Conservation (phyloP, 2,888 invertebrate species). For the Ecdyonurus torrentis region DNA sequence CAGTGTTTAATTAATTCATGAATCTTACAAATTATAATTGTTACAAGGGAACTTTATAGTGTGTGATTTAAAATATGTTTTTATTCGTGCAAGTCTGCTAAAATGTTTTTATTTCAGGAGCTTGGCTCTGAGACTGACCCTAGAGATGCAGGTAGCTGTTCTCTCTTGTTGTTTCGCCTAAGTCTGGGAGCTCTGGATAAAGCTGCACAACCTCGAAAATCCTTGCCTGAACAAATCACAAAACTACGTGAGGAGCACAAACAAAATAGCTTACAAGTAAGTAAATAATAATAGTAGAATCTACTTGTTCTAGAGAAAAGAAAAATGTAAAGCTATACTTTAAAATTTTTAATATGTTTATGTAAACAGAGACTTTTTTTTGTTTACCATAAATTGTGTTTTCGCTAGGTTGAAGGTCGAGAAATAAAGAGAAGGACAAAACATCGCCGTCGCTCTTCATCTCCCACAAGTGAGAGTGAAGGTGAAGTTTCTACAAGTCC, state of each 20-base stretch:
- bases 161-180: background rate
- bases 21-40: too few species aligned
- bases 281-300: background rate
- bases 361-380: too few species aligned
- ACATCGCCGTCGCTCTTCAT: background rate
- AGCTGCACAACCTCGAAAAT: background rate
- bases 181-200: background rate
- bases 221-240: background rate
- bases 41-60: too few species aligned
- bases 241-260: slow-evolving; percentile 1
- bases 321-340: too few species aligned
- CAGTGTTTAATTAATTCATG: too few species aligned
- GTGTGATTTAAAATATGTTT: background rate
- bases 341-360: too few species aligned
- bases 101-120: background rate
- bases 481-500: background rate
- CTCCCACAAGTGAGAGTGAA: background rate
- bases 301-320: background rate
- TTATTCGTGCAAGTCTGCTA: background rate
- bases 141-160: background rate
- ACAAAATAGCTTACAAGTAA: background rate
- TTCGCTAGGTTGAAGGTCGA: background rate
- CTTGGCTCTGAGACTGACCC: background rate
- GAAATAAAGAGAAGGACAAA: background rate
- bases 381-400: background rate